Evolutionary conservation across 2,888 invertebrate genomes (phyloP).

Genomic region (Shargacucullia verbasci): DNA sequence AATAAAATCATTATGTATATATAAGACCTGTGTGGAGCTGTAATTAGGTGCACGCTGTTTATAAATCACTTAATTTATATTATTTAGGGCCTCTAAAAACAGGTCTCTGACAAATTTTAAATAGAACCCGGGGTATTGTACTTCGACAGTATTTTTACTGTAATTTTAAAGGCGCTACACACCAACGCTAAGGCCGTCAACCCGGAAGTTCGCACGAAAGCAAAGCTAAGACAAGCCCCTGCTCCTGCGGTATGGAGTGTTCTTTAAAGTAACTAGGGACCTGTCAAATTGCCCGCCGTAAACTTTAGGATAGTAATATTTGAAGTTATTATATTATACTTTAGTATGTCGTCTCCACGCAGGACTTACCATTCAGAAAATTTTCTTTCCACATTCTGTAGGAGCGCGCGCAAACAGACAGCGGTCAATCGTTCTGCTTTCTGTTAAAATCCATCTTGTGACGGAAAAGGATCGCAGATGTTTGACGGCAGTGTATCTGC

Average conservation of each 20-base stretch:
- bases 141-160: slow-evolving; percentile 28
- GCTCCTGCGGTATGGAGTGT: no score
- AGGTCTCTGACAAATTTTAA: slow-evolving; percentile 46
- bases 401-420: slow-evolving; percentile 27
- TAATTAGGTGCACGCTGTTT: slow-evolving; percentile 68
- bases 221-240: no score
- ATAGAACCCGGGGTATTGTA: slow-evolving; percentile 26
- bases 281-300: slow-evolving; percentile 63
- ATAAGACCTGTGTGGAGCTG: slow-evolving; percentile 73
- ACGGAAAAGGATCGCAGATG: slow-evolving; percentile 3
- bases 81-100: slow-evolving; percentile 56
- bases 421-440: slow-evolving; percentile 15
- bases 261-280: slow-evolving; percentile 49
- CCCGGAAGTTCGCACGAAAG: no score
- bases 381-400: slow-evolving; percentile 61
- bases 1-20: slow-evolving; percentile 52
- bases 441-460: background rate
- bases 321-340: slow-evolving; percentile 54
- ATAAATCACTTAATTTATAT: slow-evolving; percentile 64
- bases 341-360: slow-evolving; percentile 68
- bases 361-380: slow-evolving; percentile 61
- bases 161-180: slow-evolving; percentile 17
- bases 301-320: slow-evolving; percentile 58
- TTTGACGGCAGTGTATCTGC: slow-evolving; percentile 19
- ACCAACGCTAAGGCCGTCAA: no score